Percentiles rank a stretch among this genome's conserved stretches.
Conservation (phyloP, 1,140 invertebrate genomes). For the Bombyx mandarina region DNA sequence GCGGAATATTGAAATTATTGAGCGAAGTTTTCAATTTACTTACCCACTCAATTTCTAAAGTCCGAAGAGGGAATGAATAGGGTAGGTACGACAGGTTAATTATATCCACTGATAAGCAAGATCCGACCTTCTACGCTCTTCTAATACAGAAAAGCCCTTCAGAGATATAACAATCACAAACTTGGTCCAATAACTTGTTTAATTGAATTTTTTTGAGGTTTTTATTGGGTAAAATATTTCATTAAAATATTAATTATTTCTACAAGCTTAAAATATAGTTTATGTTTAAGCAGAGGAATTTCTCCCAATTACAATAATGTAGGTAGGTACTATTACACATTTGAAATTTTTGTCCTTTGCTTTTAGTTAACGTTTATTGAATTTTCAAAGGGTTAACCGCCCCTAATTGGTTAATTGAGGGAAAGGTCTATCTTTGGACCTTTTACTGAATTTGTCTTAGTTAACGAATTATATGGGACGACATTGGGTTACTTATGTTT, state of each 20-base stretch:
- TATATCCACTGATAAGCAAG: slow-evolving; percentile 8
- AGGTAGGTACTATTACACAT: too few relatives aligned
- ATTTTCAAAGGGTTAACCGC: slow-evolving; percentile 25
- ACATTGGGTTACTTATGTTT: slow-evolving; percentile 12
- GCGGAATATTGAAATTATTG: slow-evolving; percentile 1
- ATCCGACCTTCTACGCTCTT: slow-evolving; percentile 4
- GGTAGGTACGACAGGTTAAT: slow-evolving; percentile 8
- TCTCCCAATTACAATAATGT: background rate
- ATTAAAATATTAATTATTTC: too few relatives aligned
- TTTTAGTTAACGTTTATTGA: slow-evolving; percentile 25
- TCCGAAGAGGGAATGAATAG: slow-evolving; percentile 10
- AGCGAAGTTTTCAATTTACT: slow-evolving; percentile 8
- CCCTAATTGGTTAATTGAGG: slow-evolving; percentile 31
- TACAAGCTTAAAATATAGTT: too few relatives aligned
- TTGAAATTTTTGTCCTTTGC: slow-evolving; percentile 5
- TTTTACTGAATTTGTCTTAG: slow-evolving; percentile 28
- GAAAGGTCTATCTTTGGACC: slow-evolving; percentile 23
- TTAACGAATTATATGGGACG: slow-evolving; percentile 18
- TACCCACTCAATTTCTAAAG: slow-evolving; percentile 9
- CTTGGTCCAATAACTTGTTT: too few relatives aligned
- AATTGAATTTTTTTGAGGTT: too few relatives aligned
- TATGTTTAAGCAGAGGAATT: background rate
- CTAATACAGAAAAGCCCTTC: background rate
- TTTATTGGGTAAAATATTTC: too few relatives aligned
- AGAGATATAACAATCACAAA: too few relatives aligned